Percentiles rank a stretch among this genome's conserved stretches.
phyloP scores from a whole-genome alignment of 2,797 vertebrate genomes.

The Epinephelus coioides region DNA sequence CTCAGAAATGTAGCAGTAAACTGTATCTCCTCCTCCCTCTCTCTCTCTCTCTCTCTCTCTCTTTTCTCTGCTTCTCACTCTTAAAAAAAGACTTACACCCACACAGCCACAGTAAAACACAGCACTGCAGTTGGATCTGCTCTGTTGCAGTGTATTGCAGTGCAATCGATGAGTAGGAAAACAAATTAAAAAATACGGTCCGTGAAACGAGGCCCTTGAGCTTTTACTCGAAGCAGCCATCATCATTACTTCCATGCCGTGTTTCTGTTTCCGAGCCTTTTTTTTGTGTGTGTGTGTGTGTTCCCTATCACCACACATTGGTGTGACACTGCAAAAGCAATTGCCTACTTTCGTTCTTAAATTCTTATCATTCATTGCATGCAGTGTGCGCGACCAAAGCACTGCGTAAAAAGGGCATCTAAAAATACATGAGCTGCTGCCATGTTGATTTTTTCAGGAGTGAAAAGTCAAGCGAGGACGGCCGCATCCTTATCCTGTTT shows the following conservation, averaged over 20 bases:
- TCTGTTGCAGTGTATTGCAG: slow-evolving; percentile 75
- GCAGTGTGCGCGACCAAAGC: slow-evolving; percentile 45
- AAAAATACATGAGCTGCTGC: slow-evolving; percentile 75
- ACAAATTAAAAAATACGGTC: slow-evolving; percentile 68
- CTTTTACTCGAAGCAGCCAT: slow-evolving; percentile 55
- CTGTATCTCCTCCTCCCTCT: slow-evolving; percentile 57
- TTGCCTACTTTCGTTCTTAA: slow-evolving; percentile 41
- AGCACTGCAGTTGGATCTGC: slow-evolving; percentile 73
- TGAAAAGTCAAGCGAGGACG: slow-evolving; percentile 73
- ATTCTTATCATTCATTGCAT: slow-evolving; percentile 55
- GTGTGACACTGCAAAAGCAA: slow-evolving; percentile 41
- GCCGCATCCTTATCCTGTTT: slow-evolving; percentile 66
- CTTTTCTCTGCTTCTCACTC: slow-evolving; percentile 70
- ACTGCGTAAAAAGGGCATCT: slow-evolving; percentile 75
- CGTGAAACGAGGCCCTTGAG: slow-evolving; percentile 68
- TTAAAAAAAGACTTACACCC: slow-evolving; percentile 76
- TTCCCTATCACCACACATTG: slow-evolving; percentile 16
- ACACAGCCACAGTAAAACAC: slow-evolving; percentile 74
- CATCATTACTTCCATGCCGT: slow-evolving; percentile 51
- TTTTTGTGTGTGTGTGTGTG: not conserved
- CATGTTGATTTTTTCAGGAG: slow-evolving; percentile 73
- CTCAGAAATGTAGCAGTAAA: slow-evolving; percentile 64
- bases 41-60: slow-evolving; percentile 13
- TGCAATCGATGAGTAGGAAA: slow-evolving; percentile 67
- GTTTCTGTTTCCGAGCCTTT: slow-evolving; percentile 45